Conservation (phyloP, 2,113 vertebrate genomes). For the Protomyctophum bolini region DNA sequence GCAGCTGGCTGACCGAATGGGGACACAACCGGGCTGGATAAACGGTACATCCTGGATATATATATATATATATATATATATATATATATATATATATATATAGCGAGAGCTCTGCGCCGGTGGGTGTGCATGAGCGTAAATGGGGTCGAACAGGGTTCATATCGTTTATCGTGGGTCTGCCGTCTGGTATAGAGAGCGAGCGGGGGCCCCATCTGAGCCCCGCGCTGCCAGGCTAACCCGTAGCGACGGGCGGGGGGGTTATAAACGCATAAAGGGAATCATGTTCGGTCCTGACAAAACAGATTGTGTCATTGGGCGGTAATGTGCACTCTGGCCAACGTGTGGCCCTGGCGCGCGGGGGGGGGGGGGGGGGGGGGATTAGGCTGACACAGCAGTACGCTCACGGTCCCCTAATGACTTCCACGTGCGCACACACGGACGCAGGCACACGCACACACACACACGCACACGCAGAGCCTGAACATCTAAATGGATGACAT, state of each 20-base stretch:
- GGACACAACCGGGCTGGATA: neutral
- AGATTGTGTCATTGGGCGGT: constrained; percentile 68
- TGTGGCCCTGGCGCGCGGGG: constrained; percentile 32
- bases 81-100: no score
- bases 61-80: no score
- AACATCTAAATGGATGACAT: constrained; percentile 66
- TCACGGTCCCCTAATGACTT: constrained; percentile 52
- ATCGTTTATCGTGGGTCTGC: constrained; percentile 12
- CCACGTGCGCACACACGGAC: constrained; percentile 1
- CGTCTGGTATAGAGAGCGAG: neutral
- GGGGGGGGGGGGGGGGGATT: constrained; percentile 55
- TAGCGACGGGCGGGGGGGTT: constrained; percentile 8
- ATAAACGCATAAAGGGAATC: constrained; percentile 31
- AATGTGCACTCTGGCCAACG: constrained; percentile 50
- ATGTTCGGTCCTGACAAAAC: constrained; percentile 46
- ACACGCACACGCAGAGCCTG: constrained; percentile 1
- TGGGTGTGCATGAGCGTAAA: neutral
- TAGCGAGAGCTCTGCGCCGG: no score
- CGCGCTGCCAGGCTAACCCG: neutral
- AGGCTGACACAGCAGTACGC: constrained; percentile 71
- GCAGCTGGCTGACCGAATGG: constrained; percentile 2
- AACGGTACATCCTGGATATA: no score
- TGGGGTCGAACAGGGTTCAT: neutral
- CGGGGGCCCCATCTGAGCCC: constrained; percentile 14
- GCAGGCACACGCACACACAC: constrained; percentile 16